Evolutionary conservation across 2,888 invertebrate species (phyloP), one percentile per base, ranked within the genome.

Genomic region (Xylophagus ater): DNA sequence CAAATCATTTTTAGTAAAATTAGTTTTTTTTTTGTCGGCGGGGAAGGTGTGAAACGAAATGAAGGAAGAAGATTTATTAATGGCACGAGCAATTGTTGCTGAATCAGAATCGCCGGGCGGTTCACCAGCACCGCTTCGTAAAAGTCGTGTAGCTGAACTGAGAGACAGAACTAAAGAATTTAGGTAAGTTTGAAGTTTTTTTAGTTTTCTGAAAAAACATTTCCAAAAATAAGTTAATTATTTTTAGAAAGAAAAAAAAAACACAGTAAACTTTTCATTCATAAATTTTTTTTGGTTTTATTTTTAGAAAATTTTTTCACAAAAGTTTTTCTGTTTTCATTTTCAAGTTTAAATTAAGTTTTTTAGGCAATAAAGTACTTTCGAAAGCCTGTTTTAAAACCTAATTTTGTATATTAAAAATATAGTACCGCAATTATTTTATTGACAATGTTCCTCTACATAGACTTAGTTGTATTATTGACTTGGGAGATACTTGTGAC

Each of bases 21-120:
- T n/a, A n/a, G n/a, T n/a, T n/a, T n/a, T n/a, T n/a, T n/a, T n/a
- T n/a, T n/a, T n/a, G n/a, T n/a, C n/a, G n/a, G n/a, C n/a, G n/a
- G n/a, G n/a, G n/a, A n/a, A 23, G 23, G 9, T 23, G 26, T 8
- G 23, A 36, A 34, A 18, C 10, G 56, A 48, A 34, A 78, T 85
- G 80, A 78, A 81, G 64, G 83, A 83, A 61, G 73, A 74, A 57
- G 79, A 81, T 59, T 57, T 86, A 44, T 73, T 76, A 48, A 65
- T 84, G 54, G 85, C 84, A 4, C 74, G 77, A 41, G 80, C 81
- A 10, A 66, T 85, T 53, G 78, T 77, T 9, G 73, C 73, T 0
- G 73, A 74, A 55, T 67, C 73, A 28, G 68, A 59, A 45, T 72
- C 73, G 2, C 73, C 76, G 1, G 72, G 72, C 6, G 72, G 70